Evolutionary conservation across 2,888 invertebrate genomes (phyloP), one percentile per base, ranked within the genome.

Genomic region (Timema cristinae): DNA sequence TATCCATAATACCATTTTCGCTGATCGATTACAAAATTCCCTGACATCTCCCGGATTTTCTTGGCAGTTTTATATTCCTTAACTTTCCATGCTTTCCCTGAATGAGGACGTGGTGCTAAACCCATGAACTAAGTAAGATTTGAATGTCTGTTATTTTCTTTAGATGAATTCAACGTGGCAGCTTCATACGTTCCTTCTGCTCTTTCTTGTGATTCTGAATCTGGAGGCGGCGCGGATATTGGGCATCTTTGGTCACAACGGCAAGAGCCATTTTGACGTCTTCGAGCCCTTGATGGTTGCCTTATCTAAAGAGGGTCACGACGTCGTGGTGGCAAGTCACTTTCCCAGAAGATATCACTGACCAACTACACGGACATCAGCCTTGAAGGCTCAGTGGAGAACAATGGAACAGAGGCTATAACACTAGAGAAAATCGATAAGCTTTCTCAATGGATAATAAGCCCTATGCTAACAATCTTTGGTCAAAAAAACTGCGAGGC

Each of bases 311-410:
- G 11, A 67, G 1, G 73, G 73, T 11, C 73, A 73, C 51, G 52
- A 71, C 10, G 71, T 73, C 51, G 56, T 61, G 6, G 73, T 73
- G 50, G 49, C 71, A 61, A 71, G 71, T 63, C 71, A 73, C 68
- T 73, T 73, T 66, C 73, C 10, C 68, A 63, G 54, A 13, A 9
- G 15, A 7, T 10, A n/a, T 63, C 72, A 2, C 32, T 67, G 10
- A 50, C 72, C 67, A 72, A 72, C 72, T 72, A 72, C 70, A 70
- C 70, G 48, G 70, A 70, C 70, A 51, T 72, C 59, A 70, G 70
- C 61, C 56, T 72, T 32, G 48, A 48, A 7, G 72, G 72, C 16
- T 67, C 70, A 16, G n/a, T 70, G 10, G 16, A 54, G 15, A 16
- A 16, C 50, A 63, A 11, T 7, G 16, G 50, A 13, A 47, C 47